Evolutionary conservation across 2,797 vertebrate genomes (phyloP), one percentile per base, ranked within the genome.

Genomic region (Eurystomus glaucurus): DNA sequence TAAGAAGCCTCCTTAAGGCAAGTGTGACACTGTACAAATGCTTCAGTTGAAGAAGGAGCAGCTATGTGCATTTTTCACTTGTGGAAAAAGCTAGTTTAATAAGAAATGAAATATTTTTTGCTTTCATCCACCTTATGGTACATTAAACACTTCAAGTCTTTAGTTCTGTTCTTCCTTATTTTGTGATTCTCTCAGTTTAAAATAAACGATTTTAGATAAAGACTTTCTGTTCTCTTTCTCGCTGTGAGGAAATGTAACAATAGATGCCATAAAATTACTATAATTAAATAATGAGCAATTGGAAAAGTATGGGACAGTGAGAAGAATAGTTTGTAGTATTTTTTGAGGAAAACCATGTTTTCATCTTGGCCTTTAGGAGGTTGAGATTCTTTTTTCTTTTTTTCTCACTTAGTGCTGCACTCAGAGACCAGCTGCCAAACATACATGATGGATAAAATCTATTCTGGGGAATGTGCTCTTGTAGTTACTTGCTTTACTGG

Each of bases 211-310:
- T 91, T 88, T 83, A 85, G 64, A 83, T 52, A 85, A 85, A 85
- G 68, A 11, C 28, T 85, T 81, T 85, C 28, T 85, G 23, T 85
- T 91, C 54, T 62, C 25, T 82, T 92, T 92, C 86, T 93, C 50
- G 19, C 45, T 80, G 45, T 71, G 57, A 93, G 37, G 85, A 90
- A 96, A 90, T 64, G 20, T 78, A 95, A 88, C 71, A 94, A 97
- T 78, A 91, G 78, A 71, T 90, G 52, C n/a, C 52, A 88, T 69
- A 83, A 93, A 91, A 95, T 77, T 64, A 45, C 91, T 93, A 37
- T 86, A 85, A 94, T 88, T 96, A 95, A 94, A 84, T 71, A 93
- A 94, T 91, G 65, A 95, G 72, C 71, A 94, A 88, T 28, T 77
- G 69, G 72, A 43, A 93, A 93, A 81, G 31, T 69, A 88, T 72